A percentile compares a stretch with the other conserved stretches of the same genome.
Conservation (phyloP, 2,113 vertebrate genomes). For the Verasper variegatus region DNA sequence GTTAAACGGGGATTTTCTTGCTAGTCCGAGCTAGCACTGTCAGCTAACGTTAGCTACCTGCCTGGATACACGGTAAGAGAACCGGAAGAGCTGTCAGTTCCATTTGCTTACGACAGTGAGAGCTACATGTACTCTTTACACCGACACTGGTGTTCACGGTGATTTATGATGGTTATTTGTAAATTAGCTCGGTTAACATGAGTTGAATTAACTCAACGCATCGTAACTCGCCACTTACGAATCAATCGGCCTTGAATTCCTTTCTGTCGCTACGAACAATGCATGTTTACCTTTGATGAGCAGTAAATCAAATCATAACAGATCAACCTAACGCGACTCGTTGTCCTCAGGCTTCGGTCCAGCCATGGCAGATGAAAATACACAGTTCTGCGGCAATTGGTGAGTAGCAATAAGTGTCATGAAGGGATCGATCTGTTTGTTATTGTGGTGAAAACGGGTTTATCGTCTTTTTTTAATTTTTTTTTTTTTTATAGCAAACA, state of each 20-base stretch:
- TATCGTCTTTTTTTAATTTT: slow-evolving; percentile 4
- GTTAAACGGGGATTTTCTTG: neutral
- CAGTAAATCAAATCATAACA: neutral
- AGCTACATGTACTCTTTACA: neutral
- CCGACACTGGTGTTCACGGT: neutral
- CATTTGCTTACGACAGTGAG: neutral
- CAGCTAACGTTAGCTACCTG: slow-evolving; percentile 44
- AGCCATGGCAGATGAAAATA: slow-evolving; percentile 84
- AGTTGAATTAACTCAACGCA: neutral
- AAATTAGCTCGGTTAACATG: neutral
- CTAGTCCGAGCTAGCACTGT: slow-evolving; percentile 18
- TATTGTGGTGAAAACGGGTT: neutral
- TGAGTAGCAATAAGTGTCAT: slow-evolving; percentile 35
- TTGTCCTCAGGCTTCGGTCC: slow-evolving; percentile 24
- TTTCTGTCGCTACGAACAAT: neutral
- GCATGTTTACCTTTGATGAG: neutral
- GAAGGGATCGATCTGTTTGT: neutral
- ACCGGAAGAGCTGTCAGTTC: slow-evolving; percentile 40
- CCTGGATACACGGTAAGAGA: slow-evolving; percentile 45
- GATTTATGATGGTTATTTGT: neutral
- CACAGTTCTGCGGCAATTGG: slow-evolving; percentile 84
- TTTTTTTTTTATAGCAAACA: slow-evolving; percentile 84
- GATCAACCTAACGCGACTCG: neutral
- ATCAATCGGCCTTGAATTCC: neutral
- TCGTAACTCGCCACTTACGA: neutral